These are phyloP conservation scores for Pelagia noctiluca DNA, from an alignment of 30 jellyfish, hydroid and myxozoan species.

Conservation along the genomic window DNA sequence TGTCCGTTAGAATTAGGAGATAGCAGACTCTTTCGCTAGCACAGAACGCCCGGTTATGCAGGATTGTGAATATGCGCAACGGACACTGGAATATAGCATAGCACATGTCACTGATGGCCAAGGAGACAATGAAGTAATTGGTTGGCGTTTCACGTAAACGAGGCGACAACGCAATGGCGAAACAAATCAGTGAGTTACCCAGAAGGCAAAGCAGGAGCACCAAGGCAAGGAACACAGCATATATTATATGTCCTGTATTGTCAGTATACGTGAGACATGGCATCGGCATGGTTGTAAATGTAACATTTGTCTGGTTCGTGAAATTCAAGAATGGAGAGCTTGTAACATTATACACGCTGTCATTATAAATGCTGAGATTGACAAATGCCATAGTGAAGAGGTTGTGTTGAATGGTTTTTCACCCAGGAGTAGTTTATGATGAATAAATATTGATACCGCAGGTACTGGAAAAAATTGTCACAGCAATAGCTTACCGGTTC, in stretches of 20 bases:
- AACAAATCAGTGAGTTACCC: constrained; percentile 79
- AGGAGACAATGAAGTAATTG: constrained; percentile 74
- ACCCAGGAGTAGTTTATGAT: too few relatives aligned
- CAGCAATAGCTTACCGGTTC: too few relatives aligned
- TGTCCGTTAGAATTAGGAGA: constrained; percentile 55
- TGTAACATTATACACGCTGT: too few relatives aligned
- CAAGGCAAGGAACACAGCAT: constrained; percentile 46
- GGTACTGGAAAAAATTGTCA: too few relatives aligned
- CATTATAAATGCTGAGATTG: too few relatives aligned
- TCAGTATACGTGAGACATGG: constrained; percentile 21
- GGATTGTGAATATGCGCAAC: constrained; percentile 46
- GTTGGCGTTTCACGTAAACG: constrained; percentile 79
- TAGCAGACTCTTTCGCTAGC: constrained; percentile 53
- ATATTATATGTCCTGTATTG: constrained; percentile 30
- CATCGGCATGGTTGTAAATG: background rate
- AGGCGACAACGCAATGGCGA: constrained; percentile 73
- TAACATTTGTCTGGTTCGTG: too few relatives aligned
- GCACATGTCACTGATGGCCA: constrained; percentile 83
- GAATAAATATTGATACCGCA: too few relatives aligned
- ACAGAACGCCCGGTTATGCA: constrained; percentile 71
- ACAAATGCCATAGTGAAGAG: too few relatives aligned
- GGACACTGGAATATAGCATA: constrained; percentile 73
- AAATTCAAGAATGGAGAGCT: too few relatives aligned
- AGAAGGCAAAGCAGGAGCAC: constrained; percentile 29
- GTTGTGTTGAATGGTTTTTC: too few relatives aligned